These are phyloP conservation scores for Aphaenogaster rudis DNA, from an alignment of 1,140 invertebrate species.

Conservation along the genomic window DNA sequence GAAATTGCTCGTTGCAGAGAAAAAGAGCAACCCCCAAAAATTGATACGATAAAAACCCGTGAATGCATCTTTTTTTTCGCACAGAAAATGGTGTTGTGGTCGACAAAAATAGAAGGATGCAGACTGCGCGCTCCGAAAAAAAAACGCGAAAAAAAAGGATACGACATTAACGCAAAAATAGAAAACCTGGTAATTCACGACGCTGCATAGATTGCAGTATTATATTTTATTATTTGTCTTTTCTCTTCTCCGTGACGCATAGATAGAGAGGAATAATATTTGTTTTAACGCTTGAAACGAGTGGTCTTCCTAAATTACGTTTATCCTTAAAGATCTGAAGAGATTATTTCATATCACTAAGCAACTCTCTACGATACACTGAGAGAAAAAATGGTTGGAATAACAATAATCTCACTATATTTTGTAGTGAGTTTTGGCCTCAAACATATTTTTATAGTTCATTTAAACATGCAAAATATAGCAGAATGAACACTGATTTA, in stretches of 20 bases:
- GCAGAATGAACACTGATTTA: no score
- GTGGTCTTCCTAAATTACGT: background rate
- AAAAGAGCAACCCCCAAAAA: conserved; percentile 49
- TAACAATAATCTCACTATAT: no score
- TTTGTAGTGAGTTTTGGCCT: no score
- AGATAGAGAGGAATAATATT: background rate
- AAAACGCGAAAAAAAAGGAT: background rate
- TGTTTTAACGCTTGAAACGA: conserved; percentile 2
- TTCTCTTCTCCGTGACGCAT: background rate
- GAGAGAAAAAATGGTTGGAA: no score
- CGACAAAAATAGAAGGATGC: conserved; percentile 28
- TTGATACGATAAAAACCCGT: conserved; percentile 34
- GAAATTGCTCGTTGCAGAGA: conserved; percentile 42
- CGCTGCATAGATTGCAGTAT: background rate
- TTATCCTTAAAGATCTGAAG: background rate
- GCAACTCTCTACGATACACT: background rate
- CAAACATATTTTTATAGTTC: no score
- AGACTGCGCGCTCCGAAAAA: background rate
- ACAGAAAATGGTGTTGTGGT: conserved; percentile 33
- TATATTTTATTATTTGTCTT: conserved; percentile 1
- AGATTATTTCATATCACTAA: background rate
- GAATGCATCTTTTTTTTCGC: conserved; percentile 30
- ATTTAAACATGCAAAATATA: no score
- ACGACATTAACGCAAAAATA: background rate
- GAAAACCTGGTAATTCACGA: conserved; percentile 8